Evolutionary conservation across 2,113 vertebrate genomes (phyloP).

Genomic region (Butorides virescens): DNA sequence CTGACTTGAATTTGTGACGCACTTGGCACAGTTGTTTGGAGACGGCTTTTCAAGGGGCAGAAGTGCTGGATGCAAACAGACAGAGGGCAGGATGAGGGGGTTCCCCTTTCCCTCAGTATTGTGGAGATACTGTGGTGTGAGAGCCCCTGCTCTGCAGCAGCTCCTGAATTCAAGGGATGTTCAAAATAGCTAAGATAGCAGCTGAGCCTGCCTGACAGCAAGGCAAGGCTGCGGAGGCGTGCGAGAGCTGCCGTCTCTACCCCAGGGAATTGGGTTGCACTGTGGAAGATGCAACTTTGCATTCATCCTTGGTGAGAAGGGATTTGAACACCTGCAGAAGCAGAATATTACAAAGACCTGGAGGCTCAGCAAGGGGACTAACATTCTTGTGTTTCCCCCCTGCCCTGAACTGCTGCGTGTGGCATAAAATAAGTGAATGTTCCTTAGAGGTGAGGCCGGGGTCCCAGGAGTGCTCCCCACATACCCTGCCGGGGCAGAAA

Average conservation of each 20-base stretch:
- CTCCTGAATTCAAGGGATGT: neutral
- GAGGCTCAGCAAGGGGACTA: neutral
- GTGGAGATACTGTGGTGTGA: neutral
- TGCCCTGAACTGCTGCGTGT: rapidly evolving
- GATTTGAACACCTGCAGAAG: neutral
- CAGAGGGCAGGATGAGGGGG: neutral
- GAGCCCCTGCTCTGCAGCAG: neutral
- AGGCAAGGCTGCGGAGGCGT: rapidly evolving
- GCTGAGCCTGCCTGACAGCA: neutral
- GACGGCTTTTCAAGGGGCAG: neutral
- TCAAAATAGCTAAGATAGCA: neutral
- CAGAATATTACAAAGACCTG: neutral
- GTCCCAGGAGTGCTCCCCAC: neutral
- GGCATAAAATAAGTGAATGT: neutral
- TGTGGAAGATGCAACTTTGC: neutral
- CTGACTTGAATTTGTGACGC: neutral
- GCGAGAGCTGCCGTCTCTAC: neutral
- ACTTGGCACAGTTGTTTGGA: neutral
- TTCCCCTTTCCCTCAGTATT: neutral
- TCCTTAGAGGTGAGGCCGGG: neutral
- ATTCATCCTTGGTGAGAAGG: neutral
- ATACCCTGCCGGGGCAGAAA: neutral
- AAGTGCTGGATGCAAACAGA: neutral
- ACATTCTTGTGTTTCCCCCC: neutral
- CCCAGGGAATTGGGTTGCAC: neutral